Base-by-base conservation (phyloP, 64 coral and sea anemone genomes). In the Hydrozoanthus tunicans region DNA sequence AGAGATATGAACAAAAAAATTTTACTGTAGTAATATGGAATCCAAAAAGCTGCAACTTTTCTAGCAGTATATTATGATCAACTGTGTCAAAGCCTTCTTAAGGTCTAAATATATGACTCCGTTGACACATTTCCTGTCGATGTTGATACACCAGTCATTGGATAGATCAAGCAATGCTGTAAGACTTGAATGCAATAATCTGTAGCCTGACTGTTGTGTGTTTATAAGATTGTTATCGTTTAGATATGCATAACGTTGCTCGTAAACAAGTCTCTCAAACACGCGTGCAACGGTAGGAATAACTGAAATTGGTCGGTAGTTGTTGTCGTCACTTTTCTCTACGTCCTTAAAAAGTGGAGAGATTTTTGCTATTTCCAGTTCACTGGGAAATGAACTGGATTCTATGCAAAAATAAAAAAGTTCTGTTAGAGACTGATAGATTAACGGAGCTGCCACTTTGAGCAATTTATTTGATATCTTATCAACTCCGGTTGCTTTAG, bases 311-410 rank as follows among this genome's bases (percentile, higher is more conserved):
- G 27, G 83, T 12, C 83, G 61, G 32, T 89, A 89, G 3, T 89
- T 73, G 70, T 89, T 89, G 6, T 9, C 17, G 43, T 90, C 54
- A 64, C 32, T 51, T 3, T 64, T 5, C 11, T 80, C 61, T 53
- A 27, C 74, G 58, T 56, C 20, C 53, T 91, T 91, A 66, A 80
- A 91, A 79, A 91, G 69, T 4, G 90, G 90, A 32, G 43, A 59
- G 3, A 92, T 68, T 53, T 83, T 92, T 43, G 91, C 53, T 52
- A 27, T 58, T 84, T 92, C 83, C 67, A 32, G 73, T 92, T 92
- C 91, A 73, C 83, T 73, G 20, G 91, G 91, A 72, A 73, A 92
- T 12, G 62, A 54, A 61, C 80, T 57, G 56, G 67, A 23, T 13
- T 74, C 10, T 26, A 92, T 54, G 26, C 79, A 85, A 25, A 72